Percentiles rank a stretch among this genome's conserved stretches.
Evolutionary conservation across 2,888 invertebrate genomes (phyloP).

Genomic region (Drosophila macrospina): DNA sequence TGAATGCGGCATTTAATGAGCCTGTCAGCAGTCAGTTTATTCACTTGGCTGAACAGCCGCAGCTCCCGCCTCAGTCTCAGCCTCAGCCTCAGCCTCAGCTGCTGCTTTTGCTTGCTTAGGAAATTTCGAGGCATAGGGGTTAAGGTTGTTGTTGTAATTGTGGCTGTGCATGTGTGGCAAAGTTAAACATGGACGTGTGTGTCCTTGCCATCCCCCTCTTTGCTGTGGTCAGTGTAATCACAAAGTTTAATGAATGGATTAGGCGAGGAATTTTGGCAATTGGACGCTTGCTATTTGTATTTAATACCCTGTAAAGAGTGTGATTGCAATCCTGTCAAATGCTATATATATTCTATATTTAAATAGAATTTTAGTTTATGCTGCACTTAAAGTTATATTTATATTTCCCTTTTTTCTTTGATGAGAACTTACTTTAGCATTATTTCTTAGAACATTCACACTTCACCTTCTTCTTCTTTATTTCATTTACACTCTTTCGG

Average conservation of each 20-base stretch:
- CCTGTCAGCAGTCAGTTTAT: conserved; percentile 76
- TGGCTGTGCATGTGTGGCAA: conserved; percentile 2
- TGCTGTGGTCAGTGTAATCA: conserved; percentile 77
- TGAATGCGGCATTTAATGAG: conserved; percentile 78
- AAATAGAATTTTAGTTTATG: not conserved
- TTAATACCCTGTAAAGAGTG: conserved; percentile 14
- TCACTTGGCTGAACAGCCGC: conserved; percentile 45
- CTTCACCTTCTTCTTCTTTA: conserved; percentile 6
- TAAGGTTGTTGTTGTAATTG: not conserved
- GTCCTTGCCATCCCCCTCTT: conserved; percentile 22
- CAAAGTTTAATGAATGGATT: conserved; percentile 80
- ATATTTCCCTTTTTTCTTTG: not conserved
- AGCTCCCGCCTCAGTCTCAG: conserved; percentile 20
- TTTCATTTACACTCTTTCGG: not conserved
- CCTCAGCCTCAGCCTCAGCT: conserved; percentile 30
- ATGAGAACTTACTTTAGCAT: not conserved
- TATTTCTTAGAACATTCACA: not conserved
- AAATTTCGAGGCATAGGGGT: not conserved
- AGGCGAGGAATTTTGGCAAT: conserved; percentile 23
- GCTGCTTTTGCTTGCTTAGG: conserved; percentile 8
- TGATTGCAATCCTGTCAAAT: not conserved
- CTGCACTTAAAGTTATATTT: not conserved
- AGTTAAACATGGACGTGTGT: conserved; percentile 31
- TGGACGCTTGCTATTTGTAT: not conserved
- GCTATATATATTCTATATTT: not conserved